Evolutionary conservation across 2,797 vertebrate genomes (phyloP), one percentile per base, ranked within the genome.

Genomic region (Choloepus didactylus): DNA sequence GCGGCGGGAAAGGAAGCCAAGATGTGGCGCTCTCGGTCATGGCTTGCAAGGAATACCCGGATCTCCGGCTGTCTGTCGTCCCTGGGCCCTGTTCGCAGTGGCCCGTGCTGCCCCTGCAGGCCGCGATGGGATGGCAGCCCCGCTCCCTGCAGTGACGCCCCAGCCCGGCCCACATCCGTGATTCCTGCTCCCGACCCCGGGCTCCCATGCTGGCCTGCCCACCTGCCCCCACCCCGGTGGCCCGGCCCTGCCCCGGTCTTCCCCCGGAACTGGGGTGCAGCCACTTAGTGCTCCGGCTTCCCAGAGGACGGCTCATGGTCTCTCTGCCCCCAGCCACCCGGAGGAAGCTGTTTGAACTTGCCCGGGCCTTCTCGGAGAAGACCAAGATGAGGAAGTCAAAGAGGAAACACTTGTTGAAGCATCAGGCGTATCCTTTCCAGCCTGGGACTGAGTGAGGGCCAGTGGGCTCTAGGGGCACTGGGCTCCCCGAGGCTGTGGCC

Each of bases 311-410:
- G 0, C 81, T 89, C 76, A 97, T n/a, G 41, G 93, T 92, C n/a
- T 76, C 62, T 96, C 97, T 94, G 49, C 96, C 96, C 97, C 85
- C 97, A 99, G 99, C 99, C 46, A 99, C 99, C 0, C 99, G 99
- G 94, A 99, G 99, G 98, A 99, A 99, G 98, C 99, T 99, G 93
- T 99, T 99, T 95, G 99, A 99, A 98, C 99, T 99, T 8, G 99
- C 99, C 97, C 99, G 99, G 97, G 99, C 99, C 9, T 99, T 99
- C 98, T 99, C 99, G 0, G 99, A 99, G 97, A 99, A 99, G 98
- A 99, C 99, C 0, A 99, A 99, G 98, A 99, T 99, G 98, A 99
- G 98, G 97, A 99, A 99, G 98, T 99, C 99, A 0, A 99, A 99
- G 98, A 98, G 98, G 98, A 99, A 98, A 98, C 98, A 98, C 31